phyloP scores from a whole-genome alignment of 2,113 vertebrate genomes.

The Azemiops feae region DNA sequence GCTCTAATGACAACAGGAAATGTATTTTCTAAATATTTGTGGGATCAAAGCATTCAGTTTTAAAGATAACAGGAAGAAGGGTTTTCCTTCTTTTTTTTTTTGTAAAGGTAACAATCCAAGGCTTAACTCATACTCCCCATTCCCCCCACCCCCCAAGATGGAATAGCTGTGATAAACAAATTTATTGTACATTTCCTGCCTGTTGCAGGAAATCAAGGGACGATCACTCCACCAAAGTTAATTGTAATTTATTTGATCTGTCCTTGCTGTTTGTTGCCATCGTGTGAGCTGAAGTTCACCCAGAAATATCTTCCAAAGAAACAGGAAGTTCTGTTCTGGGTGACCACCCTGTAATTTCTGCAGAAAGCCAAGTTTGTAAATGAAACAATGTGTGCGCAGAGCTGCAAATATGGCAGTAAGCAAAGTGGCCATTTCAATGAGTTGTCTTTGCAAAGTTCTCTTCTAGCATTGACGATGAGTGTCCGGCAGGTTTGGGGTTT shows the following conservation, averaged over 20 bases:
- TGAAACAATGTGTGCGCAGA: accelerated
- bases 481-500: background rate
- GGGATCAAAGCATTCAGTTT: conserved; percentile 3
- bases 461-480: background rate
- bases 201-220: background rate
- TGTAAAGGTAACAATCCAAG: background rate
- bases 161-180: background rate
- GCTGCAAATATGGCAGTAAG: conserved; percentile 10
- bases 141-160: background rate
- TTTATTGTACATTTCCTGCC: background rate
- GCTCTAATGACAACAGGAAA: background rate
- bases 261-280: background rate
- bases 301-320: conserved; percentile 5
- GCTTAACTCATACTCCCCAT: accelerated
- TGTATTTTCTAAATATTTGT: background rate
- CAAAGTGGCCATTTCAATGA: background rate
- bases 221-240: background rate
- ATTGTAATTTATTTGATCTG: conserved; percentile 4
- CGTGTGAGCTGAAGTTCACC: background rate
- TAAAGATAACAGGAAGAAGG: background rate
- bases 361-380: conserved; percentile 11
- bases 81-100: accelerated
- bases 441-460: background rate
- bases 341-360: background rate
- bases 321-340: background rate